A percentile compares a stretch with the other conserved stretches of the same genome.
phyloP scores from a whole-genome alignment of 2,888 invertebrate species.

The Metallyticus violacea region DNA sequence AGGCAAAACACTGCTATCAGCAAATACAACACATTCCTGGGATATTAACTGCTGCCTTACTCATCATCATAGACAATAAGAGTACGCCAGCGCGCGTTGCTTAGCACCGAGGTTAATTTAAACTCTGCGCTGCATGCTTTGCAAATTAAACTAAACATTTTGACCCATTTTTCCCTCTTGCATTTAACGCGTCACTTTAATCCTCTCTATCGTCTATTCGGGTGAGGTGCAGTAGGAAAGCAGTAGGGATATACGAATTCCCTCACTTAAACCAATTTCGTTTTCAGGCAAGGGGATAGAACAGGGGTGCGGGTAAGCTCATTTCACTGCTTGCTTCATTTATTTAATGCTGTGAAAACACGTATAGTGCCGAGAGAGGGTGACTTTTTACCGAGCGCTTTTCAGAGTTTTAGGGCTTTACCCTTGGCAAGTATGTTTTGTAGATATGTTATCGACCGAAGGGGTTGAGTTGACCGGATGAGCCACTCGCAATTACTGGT shows the following conservation, averaged over 20 bases:
- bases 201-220: background rate
- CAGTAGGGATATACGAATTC: background rate
- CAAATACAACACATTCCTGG: no score
- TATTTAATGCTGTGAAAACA: background rate
- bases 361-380: background rate
- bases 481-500: background rate
- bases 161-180: background rate
- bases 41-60: no score
- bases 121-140: background rate
- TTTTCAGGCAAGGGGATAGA: background rate
- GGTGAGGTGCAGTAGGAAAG: background rate
- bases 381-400: background rate
- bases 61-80: no score
- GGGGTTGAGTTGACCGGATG: no score
- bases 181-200: background rate
- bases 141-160: background rate
- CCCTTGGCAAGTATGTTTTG: background rate
- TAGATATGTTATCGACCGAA: background rate
- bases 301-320: background rate
- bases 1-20: no score
- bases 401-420: background rate
- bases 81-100: no score
- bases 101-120: no score
- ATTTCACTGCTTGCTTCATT: background rate
- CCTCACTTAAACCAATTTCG: background rate